Evolutionary conservation across 2,888 invertebrate genomes (phyloP).

Genomic region (Gisinianus flammeolus): DNA sequence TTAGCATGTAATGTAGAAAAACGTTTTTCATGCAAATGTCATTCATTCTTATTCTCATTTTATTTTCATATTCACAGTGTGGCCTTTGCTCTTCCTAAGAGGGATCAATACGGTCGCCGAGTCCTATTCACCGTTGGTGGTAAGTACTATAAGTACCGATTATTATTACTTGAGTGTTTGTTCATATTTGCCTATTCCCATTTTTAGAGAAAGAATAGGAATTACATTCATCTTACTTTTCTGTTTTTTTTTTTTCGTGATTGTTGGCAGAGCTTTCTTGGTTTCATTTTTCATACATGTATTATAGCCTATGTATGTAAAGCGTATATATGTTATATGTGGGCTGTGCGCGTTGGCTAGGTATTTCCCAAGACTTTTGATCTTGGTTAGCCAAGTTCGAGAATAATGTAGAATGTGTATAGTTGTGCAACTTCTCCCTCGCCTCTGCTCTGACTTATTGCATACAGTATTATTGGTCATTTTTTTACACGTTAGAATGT

Average conservation of each 20-base stretch:
- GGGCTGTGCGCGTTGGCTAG: not conserved
- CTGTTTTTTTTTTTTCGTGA: too few relatives aligned
- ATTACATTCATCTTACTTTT: not conserved
- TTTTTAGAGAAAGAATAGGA: not conserved
- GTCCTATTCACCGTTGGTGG: constrained; percentile 79
- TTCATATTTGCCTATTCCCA: not conserved
- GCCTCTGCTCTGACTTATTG: too few relatives aligned
- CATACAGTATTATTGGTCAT: not conserved
- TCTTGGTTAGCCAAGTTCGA: constrained; percentile 21
- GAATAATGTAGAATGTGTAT: not conserved
- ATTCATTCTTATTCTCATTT: too few relatives aligned
- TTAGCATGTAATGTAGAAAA: constrained; percentile 11
- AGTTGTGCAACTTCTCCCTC: too few relatives aligned
- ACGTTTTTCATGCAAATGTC: too few relatives aligned
- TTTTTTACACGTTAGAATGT: not conserved
- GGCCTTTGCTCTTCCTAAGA: constrained; percentile 77
- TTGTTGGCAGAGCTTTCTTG: not conserved
- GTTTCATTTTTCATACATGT: not conserved
- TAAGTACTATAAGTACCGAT: constrained; percentile 64
- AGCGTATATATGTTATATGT: not conserved
- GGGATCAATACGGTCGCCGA: constrained; percentile 75
- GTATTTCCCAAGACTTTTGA: constrained; percentile 9
- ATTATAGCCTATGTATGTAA: too few relatives aligned
- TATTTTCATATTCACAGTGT: too few relatives aligned
- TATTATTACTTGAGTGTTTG: too few relatives aligned